A percentile compares a stretch with the other conserved stretches of the same genome.
Evolutionary conservation across 1,140 invertebrate genomes (phyloP).

Genomic region (Eciton burchellii): DNA sequence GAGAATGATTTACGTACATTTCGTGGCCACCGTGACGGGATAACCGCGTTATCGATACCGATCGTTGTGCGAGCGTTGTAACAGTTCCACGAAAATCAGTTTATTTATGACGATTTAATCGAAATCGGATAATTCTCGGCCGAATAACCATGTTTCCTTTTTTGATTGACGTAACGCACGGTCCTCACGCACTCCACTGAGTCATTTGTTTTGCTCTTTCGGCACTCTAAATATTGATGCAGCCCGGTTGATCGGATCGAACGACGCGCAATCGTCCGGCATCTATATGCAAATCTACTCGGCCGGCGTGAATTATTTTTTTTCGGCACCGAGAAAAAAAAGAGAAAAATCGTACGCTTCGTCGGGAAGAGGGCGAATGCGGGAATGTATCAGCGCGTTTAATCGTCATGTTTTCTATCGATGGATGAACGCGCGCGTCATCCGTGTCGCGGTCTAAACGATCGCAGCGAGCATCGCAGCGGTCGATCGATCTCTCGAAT

Average conservation of each 20-base stretch:
- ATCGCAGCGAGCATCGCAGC: too few relatives aligned
- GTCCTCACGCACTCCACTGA: constrained; percentile 5
- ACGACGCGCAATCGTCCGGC: constrained; percentile 16
- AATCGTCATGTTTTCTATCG: constrained; percentile 39
- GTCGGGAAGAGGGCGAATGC: too few relatives aligned
- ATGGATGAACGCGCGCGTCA: background rate
- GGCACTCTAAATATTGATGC: constrained; percentile 54
- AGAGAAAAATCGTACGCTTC: constrained; percentile 9
- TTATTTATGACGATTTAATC: background rate
- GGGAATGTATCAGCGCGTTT: constrained; percentile 43
- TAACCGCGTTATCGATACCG: background rate
- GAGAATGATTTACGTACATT: background rate
- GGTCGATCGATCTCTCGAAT: constrained; percentile 27
- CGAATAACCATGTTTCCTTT: background rate
- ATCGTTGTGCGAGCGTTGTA: background rate
- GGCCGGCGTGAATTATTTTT: constrained; percentile 5
- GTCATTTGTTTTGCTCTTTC: constrained; percentile 21
- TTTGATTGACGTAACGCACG: constrained; percentile 33
- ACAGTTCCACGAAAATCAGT: constrained; percentile 26
- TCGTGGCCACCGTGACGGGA: constrained; percentile 2
- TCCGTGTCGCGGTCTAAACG: constrained; percentile 10
- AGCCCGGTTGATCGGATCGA: constrained; percentile 41
- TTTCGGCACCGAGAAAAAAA: constrained; percentile 15
- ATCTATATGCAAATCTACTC: constrained; percentile 23
- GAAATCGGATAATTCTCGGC: constrained; percentile 24